Evolutionary conservation across 1,140 invertebrate genomes (phyloP), one percentile per base, ranked within the genome.

Genomic region (Drosophila pseudoananassae): DNA sequence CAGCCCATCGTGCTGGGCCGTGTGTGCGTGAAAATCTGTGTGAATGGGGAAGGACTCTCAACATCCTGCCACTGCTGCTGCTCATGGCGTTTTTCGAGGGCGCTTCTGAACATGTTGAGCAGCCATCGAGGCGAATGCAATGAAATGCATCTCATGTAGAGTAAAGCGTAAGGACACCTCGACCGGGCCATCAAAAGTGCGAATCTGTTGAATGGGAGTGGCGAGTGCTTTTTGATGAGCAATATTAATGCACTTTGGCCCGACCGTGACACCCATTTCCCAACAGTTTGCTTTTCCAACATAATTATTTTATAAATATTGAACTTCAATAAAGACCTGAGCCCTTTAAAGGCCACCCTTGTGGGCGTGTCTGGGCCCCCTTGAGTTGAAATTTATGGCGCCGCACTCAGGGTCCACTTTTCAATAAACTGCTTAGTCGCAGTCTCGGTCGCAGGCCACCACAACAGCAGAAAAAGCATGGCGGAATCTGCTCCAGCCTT

Each of bases 381-480:
- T 74, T 51, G 47, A 72, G 50, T 36, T 69, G 64, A 70, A 56
- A 70, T 70, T 70, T 70, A 70, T 70, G 66, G 66, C 51, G 43
- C 12, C 31, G 64, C 66, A 49, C 66, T 70, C 47, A 49, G 66
- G 66, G 66, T 56, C 65, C 82, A 78, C 74, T 87, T 85, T 85
- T 85, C 81, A 85, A 85, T 85, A 85, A 85, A 85, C 81, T 85
- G 78, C 82, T 85, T 87, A 85, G 78, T 87, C 54, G 80, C 54
- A 49, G 59, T 45, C 49, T 43, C 74, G 47, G 57, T 12, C 49
- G 52, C 74, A 49, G 61, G 17, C 56, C 29, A 14, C 47, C 27
- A 61, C 76, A 69, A 57, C 65, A 76, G 40, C 55, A 56, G 49
- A 63, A 17, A 40, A 57, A 66, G 38, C 56, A 54, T 25, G 33